Base-by-base conservation (phyloP, 2,888 invertebrate genomes). In the Drosophila pseudotalamancana region DNA sequence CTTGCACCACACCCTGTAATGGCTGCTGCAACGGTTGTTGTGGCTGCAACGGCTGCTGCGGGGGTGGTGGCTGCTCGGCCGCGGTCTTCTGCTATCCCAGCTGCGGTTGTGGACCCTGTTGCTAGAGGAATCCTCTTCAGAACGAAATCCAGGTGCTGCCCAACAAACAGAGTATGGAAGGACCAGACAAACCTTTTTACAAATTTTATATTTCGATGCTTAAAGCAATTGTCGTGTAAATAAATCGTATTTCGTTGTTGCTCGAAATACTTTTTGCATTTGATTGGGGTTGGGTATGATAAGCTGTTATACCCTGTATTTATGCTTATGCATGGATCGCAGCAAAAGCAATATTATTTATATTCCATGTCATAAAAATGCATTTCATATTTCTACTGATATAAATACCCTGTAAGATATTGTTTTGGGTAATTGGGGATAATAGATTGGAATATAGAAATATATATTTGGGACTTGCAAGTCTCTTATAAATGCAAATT, bases 1-100 rank as follows among this genome's bases (percentile, higher is more conserved):
- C 56, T 3, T 56, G 56, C 25, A 56, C 56, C 19, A 6, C 25
- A 5, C 57, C 56, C 9, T 56, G 56, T 39, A 32, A 56, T 25
- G 56, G 56, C 14, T 56, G 56, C 4, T 56, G 56, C 31, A 31
- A 14, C 9, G 56, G 56, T 8, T 56, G 56, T 18, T 56, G 56
- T 11, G 57, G 56, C 23, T 56, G 39, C 25, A 56, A 56, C n/a
- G 56, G 56, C 31, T 8, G n/a, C 14, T 56, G 56, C 3, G 39
- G 56, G 3, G 39, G 56, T 3, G 39, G 56, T 5, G 14, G 59
- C 1, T 40, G 56, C 18, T 14, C 34, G 8, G 8, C 49, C 18
- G 49, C 49, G 11, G 8, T 3, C 25, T 37, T 32, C n/a, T 25
- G 37, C 25, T 37, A 18, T 6, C 49, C 49, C 18, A 4, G 23